Percentiles rank a stretch among this genome's conserved stretches.
Evolutionary conservation across 2,113 vertebrate genomes (phyloP).

Genomic region (Rallus limicola): DNA sequence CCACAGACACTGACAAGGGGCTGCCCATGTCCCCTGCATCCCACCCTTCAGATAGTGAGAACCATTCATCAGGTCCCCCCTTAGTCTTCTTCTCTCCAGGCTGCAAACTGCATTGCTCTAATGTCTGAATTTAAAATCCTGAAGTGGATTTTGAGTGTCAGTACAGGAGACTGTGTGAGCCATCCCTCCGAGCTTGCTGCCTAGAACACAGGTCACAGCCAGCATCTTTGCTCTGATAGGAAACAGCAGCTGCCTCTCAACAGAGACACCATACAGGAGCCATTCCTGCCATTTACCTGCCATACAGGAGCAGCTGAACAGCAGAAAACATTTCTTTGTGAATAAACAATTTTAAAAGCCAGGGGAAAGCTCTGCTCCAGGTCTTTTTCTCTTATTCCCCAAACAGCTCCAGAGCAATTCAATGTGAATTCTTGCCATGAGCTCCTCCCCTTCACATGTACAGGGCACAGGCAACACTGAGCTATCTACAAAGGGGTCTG

Average conservation of each 20-base stretch:
- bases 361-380: neutral
- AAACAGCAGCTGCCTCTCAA: neutral
- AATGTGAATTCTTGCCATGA: neutral
- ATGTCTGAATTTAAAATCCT: neutral
- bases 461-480: neutral
- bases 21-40: too few relatives aligned
- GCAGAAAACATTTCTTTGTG: neutral
- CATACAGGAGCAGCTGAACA: neutral
- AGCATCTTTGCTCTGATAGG: neutral
- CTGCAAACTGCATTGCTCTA: neutral
- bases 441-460: neutral
- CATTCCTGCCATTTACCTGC: neutral
- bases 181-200: neutral
- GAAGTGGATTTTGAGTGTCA: neutral
- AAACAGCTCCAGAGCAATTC: neutral
- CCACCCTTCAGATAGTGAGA: too few relatives aligned
- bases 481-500: neutral
- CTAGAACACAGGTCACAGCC: neutral
- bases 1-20: too few relatives aligned
- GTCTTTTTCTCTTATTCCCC: neutral
- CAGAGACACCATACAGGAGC: neutral
- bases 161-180: neutral
- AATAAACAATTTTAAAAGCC: neutral
- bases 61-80: too few relatives aligned
- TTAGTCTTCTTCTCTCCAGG: too few relatives aligned